These are phyloP conservation scores for Choreutis nemorana DNA, from an alignment of 2,888 invertebrate genomes.

Conservation along the genomic window DNA sequence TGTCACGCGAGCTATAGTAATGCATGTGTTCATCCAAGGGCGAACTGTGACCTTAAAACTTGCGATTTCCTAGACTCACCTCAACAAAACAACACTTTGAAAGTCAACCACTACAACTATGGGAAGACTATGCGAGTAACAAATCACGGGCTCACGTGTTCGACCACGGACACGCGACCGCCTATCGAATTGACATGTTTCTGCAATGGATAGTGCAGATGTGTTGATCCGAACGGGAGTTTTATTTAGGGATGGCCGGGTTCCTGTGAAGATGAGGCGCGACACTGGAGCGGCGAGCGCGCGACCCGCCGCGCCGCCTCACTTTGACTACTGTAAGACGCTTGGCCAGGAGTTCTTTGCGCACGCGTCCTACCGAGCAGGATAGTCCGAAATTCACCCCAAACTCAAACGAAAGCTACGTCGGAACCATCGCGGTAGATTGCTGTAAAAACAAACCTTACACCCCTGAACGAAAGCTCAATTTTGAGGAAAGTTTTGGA, in stretches of 20 bases:
- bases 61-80: conserved; percentile 38
- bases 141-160: conserved; percentile 14
- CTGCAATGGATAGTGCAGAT: too few relatives aligned
- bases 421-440: conserved; percentile 14
- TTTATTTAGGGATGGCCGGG: too few relatives aligned
- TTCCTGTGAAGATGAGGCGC: conserved; percentile 32
- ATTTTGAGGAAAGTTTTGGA: too few relatives aligned
- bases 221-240: too few relatives aligned
- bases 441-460: conserved; percentile 14
- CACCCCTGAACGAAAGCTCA: not conserved
- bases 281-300: conserved; percentile 59
- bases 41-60: conserved; percentile 41
- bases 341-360: conserved; percentile 36
- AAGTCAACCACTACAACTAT: conserved; percentile 28
- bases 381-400: conserved; percentile 57
- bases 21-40: conserved; percentile 36
- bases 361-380: conserved; percentile 49
- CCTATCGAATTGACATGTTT: conserved; percentile 52
- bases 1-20: conserved; percentile 32
- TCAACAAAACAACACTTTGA: conserved; percentile 45
- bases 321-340: conserved; percentile 45
- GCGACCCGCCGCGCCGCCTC: conserved; percentile 65
- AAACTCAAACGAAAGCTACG: conserved; percentile 15
- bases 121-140: conserved; percentile 47
- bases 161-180: conserved; percentile 19